Percentiles rank a stretch among this genome's conserved stretches.
phyloP scores from a whole-genome alignment of 2,797 vertebrate species.

The Chaunax sp. region DNA sequence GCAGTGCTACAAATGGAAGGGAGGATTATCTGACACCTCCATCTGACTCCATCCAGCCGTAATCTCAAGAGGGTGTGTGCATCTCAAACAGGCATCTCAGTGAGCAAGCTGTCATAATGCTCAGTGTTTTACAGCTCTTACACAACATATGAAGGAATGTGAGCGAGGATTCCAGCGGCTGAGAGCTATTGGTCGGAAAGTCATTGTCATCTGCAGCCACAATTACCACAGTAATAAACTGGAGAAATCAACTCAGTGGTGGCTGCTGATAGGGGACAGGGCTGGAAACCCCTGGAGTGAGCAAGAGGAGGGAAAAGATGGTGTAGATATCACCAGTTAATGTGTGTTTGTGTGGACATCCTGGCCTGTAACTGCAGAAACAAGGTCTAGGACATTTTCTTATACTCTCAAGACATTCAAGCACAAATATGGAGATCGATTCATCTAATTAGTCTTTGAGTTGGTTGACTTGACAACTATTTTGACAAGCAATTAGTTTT shows the following conservation, averaged over 20 bases:
- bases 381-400: not conserved
- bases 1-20: not conserved
- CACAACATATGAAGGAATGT: slow-evolving; percentile 53
- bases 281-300: slow-evolving; percentile 19
- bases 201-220: slow-evolving; percentile 20
- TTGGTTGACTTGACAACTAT: not conserved
- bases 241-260: slow-evolving; percentile 19
- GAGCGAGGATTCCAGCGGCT: slow-evolving; percentile 33
- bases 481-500: not conserved
- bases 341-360: slow-evolving; percentile 2
- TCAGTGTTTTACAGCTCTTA: slow-evolving; percentile 56
- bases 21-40: slow-evolving; percentile 26
- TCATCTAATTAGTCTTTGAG: too few relatives aligned
- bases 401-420: not conserved
- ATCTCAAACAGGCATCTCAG: slow-evolving; percentile 24
- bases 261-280: slow-evolving; percentile 29
- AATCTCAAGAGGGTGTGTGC: slow-evolving; percentile 40
- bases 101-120: slow-evolving; percentile 24
- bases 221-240: not conserved
- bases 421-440: too few relatives aligned
- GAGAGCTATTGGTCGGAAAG: slow-evolving; percentile 23
- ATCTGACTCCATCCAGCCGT: slow-evolving; percentile 1
- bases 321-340: slow-evolving; percentile 38
- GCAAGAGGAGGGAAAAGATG: slow-evolving; percentile 14
- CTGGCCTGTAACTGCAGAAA: slow-evolving; percentile 6